These are phyloP conservation scores for Saccopteryx bilineata DNA, from an alignment of 2,113 vertebrate species.

Conservation along the genomic window DNA sequence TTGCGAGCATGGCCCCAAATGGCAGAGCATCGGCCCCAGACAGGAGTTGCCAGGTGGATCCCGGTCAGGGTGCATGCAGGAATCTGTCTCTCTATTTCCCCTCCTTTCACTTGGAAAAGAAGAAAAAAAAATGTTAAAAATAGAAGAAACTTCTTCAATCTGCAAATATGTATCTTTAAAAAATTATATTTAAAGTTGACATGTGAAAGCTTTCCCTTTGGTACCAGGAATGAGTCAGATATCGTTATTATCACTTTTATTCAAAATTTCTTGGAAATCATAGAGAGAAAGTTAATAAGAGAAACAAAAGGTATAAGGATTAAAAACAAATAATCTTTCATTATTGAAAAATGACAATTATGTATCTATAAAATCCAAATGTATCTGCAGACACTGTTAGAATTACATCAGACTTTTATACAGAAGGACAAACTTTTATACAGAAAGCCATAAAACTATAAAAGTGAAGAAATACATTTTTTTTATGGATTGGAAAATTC, in stretches of 20 bases:
- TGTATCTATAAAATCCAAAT: not conserved
- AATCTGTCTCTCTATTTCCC: too few relatives aligned
- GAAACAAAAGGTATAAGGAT: not conserved
- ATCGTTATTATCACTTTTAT: not conserved
- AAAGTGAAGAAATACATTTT: not conserved
- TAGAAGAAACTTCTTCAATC: constrained; percentile 16
- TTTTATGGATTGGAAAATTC: constrained; percentile 8
- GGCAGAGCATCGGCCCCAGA: too few relatives aligned
- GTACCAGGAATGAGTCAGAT: not conserved
- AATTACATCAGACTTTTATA: not conserved
- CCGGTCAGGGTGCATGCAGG: too few relatives aligned
- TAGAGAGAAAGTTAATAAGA: constrained; percentile 30
- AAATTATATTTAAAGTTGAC: not conserved
- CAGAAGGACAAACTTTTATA: not conserved
- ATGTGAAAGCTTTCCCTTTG: constrained; percentile 28
- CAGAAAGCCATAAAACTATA: not conserved
- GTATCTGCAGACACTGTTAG: constrained; percentile 23
- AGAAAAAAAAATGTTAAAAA: too few relatives aligned
- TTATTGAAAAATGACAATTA: not conserved
- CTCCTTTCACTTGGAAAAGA: too few relatives aligned
- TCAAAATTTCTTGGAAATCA: constrained; percentile 14
- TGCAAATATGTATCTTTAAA: not conserved
- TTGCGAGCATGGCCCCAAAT: too few relatives aligned
- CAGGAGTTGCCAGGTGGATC: too few relatives aligned
- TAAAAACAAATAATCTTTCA: not conserved